Percentiles rank a stretch among this genome's conserved stretches.
Evolutionary conservation across 1,140 invertebrate species (phyloP).

Genomic region (Pachypeltis micranthus): DNA sequence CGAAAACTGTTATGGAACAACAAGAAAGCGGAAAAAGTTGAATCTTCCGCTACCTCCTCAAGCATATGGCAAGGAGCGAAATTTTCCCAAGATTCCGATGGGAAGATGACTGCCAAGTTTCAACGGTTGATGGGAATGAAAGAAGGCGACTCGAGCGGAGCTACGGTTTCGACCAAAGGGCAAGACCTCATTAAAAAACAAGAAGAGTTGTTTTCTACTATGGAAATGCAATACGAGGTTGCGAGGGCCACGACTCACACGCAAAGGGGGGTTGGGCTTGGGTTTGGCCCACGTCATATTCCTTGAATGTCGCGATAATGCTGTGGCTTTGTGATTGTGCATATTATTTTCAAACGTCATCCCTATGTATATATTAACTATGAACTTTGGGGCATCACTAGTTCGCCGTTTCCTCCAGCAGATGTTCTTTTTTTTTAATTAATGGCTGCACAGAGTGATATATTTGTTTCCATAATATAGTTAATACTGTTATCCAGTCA

Average conservation of each 20-base stretch:
- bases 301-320: too few relatives aligned
- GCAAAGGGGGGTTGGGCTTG: constrained; percentile 80
- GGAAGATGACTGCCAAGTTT: constrained; percentile 86
- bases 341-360: too few relatives aligned
- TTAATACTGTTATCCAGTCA: too few relatives aligned
- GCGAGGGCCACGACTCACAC: constrained; percentile 87
- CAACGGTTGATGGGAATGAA: constrained; percentile 92
- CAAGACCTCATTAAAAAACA: constrained; percentile 55
- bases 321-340: too few relatives aligned
- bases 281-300: constrained; percentile 41
- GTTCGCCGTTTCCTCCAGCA: too few relatives aligned
- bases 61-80: constrained; percentile 70
- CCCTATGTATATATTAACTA: too few relatives aligned
- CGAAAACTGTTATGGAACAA: constrained; percentile 36
- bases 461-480: too few relatives aligned
- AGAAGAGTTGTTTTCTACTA: constrained; percentile 77
- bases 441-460: too few relatives aligned
- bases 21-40: constrained; percentile 29
- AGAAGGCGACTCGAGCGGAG: constrained; percentile 30
- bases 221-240: constrained; percentile 91
- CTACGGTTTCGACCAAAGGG: not conserved
- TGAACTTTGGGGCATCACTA: too few relatives aligned
- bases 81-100: constrained; percentile 79
- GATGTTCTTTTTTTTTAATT: too few relatives aligned
- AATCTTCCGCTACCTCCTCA: constrained; percentile 28